These are phyloP conservation scores for Halcyon smyrnensis DNA, from an alignment of 2,797 vertebrate genomes.

Conservation along the genomic window DNA sequence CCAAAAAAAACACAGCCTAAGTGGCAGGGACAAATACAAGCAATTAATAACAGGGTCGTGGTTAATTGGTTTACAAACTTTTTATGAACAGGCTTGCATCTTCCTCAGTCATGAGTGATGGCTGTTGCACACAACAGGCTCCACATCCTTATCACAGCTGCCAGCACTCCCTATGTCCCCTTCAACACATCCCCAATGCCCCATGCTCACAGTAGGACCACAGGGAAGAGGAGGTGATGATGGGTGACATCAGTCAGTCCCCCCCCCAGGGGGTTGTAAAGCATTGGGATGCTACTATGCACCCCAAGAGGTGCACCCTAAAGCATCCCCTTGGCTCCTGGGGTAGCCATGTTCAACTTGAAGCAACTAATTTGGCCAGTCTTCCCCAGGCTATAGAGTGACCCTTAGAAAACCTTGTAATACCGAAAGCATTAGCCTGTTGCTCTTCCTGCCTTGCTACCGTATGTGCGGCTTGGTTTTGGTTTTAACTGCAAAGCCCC, in stretches of 20 bases:
- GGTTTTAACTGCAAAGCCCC: background rate
- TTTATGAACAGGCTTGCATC: slow-evolving; percentile 41
- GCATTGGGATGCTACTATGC: background rate
- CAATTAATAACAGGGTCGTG: slow-evolving; percentile 35
- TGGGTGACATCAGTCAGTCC: background rate
- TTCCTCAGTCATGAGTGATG: slow-evolving; percentile 8
- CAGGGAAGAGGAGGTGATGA: background rate
- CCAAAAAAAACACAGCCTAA: slow-evolving; percentile 27
- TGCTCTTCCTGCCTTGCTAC: background rate
- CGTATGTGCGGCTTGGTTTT: accelerated
- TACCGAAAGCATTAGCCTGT: background rate
- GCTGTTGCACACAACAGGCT: slow-evolving; percentile 28
- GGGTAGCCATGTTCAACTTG: background rate
- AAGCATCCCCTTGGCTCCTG: accelerated
- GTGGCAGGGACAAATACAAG: background rate
- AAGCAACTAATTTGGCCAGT: background rate
- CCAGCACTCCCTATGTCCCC: background rate
- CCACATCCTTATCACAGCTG: background rate
- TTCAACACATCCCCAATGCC: background rate
- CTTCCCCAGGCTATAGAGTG: background rate
- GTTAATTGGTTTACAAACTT: slow-evolving; percentile 51
- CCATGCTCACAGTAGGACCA: accelerated
- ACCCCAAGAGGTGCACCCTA: background rate
- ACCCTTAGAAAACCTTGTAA: background rate
- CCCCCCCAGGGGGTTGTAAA: accelerated